Conservation (phyloP, 23 tunicate genomes). For the Halocynthia roretzi region DNA sequence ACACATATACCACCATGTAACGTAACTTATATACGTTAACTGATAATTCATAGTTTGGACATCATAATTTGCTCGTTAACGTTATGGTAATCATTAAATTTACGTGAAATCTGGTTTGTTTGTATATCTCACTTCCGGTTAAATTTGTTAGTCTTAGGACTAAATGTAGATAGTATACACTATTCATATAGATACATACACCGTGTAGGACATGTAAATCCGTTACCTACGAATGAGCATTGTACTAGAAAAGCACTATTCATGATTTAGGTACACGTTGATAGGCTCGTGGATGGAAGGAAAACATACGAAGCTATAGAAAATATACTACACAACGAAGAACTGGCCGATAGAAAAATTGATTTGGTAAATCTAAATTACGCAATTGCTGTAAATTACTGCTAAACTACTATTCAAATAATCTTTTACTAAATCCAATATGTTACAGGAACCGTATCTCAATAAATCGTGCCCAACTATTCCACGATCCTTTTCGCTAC, state of each 20-base stretch:
- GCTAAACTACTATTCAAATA: not conserved
- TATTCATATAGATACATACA: no score
- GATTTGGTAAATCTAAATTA: constrained; percentile 42
- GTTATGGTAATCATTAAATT: no score
- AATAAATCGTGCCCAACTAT: constrained; percentile 73
- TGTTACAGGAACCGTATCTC: constrained; percentile 52
- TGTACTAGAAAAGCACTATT: not conserved
- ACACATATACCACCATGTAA: no score
- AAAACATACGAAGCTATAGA: constrained; percentile 33
- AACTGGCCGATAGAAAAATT: constrained; percentile 20
- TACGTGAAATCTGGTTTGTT: no score
- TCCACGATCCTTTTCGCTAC: constrained; percentile 78
- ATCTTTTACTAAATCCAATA: not conserved
- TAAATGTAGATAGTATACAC: no score
- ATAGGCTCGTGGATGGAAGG: constrained; percentile 39
- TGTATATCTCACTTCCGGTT: no score
- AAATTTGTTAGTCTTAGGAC: no score
- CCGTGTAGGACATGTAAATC: no score
- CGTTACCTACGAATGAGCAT: not conserved
- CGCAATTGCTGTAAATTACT: not conserved
- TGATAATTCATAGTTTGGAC: no score
- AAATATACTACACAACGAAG: constrained; percentile 6
- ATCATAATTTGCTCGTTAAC: no score
- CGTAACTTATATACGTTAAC: no score
- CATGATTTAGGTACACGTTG: constrained; percentile 52